Conservation (phyloP, 2,888 invertebrate species). For the Pollenia angustigena region DNA sequence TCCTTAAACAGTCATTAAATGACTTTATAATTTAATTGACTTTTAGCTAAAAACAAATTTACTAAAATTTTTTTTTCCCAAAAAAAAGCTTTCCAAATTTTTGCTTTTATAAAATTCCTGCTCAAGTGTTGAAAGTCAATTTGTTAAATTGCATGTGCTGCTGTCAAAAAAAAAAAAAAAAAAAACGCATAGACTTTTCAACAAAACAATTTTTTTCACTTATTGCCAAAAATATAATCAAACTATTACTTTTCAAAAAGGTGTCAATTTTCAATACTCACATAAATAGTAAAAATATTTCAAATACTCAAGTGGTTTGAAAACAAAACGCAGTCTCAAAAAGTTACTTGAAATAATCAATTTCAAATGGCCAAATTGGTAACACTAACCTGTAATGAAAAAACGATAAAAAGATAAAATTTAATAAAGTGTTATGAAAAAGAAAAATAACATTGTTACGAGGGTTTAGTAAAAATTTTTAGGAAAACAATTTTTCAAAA, state of each 20-base stretch:
- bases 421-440: slow-evolving; percentile 36
- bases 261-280: slow-evolving; percentile 63
- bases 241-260: slow-evolving; percentile 51
- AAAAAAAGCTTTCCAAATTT: too few species aligned
- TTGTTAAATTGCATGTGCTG: slow-evolving; percentile 53
- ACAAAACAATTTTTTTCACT: slow-evolving; percentile 29
- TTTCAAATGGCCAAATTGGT: slow-evolving; percentile 14
- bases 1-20: background rate
- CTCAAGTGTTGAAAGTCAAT: slow-evolving; percentile 50
- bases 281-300: slow-evolving; percentile 47
- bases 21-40: too few species aligned
- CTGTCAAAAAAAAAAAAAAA: slow-evolving; percentile 17
- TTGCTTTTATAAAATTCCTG: background rate
- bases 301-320: slow-evolving; percentile 53
- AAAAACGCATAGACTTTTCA: slow-evolving; percentile 14
- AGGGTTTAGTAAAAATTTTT: background rate
- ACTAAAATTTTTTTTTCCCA: too few species aligned
- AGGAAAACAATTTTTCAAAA: too few species aligned
- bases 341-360: slow-evolving; percentile 43
- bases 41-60: too few species aligned
- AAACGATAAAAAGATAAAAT: slow-evolving; percentile 45
- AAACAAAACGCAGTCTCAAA: slow-evolving; percentile 45
- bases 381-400: slow-evolving; percentile 65
- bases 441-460: slow-evolving; percentile 10
- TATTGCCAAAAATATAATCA: slow-evolving; percentile 54